A percentile compares a stretch with the other conserved stretches of the same genome.
Evolutionary conservation across 1,140 invertebrate species (phyloP).

Genomic region (Musca domestica): DNA sequence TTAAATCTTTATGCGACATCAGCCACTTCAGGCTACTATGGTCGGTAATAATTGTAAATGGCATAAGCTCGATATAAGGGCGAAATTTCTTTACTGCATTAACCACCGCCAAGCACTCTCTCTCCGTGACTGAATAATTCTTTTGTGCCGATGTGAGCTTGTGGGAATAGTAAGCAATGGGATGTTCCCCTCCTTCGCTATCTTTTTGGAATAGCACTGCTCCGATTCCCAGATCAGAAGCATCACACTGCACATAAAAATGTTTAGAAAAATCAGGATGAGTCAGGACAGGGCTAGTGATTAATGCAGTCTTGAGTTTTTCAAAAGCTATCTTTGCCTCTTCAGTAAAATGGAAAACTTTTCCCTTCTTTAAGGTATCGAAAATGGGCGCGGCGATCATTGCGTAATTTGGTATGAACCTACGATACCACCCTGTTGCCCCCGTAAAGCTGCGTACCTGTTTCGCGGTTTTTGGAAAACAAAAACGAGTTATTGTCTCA

Average conservation of each 20-base stretch:
- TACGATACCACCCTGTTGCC: conserved; percentile 52
- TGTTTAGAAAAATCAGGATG: conserved; percentile 45
- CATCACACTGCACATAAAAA: conserved; percentile 46
- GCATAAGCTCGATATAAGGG: conserved; percentile 53
- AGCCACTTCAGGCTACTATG: no score
- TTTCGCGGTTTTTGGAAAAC: conserved; percentile 34
- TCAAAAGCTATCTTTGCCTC: conserved; percentile 41
- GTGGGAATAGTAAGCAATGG: not conserved
- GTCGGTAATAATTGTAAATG: no score
- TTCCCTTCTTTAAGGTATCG: not conserved
- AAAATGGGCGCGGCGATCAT: not conserved
- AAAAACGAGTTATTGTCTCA: conserved; percentile 29
- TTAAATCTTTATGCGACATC: no score
- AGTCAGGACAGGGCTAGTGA: conserved; percentile 41
- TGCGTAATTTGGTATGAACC: conserved; percentile 44
- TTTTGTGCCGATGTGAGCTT: no score
- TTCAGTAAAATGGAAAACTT: not conserved
- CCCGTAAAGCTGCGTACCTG: conserved; percentile 53
- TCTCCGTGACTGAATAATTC: conserved; percentile 12
- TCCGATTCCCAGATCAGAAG: conserved; percentile 36
- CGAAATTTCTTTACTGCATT: conserved; percentile 50
- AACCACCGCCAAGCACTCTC: conserved; percentile 14
- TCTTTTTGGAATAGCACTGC: conserved; percentile 43
- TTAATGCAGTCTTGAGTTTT: conserved; percentile 35
- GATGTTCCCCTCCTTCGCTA: not conserved